phyloP scores from a whole-genome alignment of 92 coral and sea anemone genomes.

The Micromussa lordhowensis region DNA sequence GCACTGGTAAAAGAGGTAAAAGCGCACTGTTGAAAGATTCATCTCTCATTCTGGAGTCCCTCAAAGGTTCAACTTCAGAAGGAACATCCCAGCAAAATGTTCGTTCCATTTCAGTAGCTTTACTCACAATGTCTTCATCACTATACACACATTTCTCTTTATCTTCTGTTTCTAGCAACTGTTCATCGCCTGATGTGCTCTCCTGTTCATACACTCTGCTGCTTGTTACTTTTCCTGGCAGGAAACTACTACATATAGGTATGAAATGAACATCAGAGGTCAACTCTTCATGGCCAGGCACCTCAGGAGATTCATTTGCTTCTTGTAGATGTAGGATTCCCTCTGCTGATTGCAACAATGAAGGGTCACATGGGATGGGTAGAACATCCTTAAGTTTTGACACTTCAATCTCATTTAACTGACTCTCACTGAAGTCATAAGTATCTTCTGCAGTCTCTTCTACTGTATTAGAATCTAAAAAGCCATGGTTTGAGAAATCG shows the following conservation, averaged over 20 bases:
- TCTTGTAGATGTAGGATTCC: not conserved
- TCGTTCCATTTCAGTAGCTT: not conserved
- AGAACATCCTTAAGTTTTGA: slow-evolving; percentile 15
- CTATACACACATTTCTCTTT: not conserved
- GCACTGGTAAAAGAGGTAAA: not conserved
- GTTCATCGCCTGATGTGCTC: not conserved
- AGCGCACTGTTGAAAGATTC: not conserved
- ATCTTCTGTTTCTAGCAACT: not conserved
- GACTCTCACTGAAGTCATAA: not conserved
- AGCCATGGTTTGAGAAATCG: not conserved
- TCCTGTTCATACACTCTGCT: not conserved
- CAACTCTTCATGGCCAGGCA: not conserved
- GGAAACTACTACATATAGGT: not conserved
- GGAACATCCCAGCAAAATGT: not conserved
- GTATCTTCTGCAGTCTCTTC: not conserved
- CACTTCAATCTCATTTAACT: slow-evolving; percentile 8
- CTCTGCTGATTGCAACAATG: not conserved
- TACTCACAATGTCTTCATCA: not conserved
- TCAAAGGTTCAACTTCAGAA: not conserved
- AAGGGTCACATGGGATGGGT: not conserved
- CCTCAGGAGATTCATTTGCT: not conserved
- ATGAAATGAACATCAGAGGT: not conserved
- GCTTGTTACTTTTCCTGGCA: not conserved
- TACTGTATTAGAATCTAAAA: not conserved
- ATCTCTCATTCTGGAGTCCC: not conserved